These are phyloP conservation scores for Drosophila imparisetae DNA, from an alignment of 2,888 invertebrate species.

Conservation along the genomic window DNA sequence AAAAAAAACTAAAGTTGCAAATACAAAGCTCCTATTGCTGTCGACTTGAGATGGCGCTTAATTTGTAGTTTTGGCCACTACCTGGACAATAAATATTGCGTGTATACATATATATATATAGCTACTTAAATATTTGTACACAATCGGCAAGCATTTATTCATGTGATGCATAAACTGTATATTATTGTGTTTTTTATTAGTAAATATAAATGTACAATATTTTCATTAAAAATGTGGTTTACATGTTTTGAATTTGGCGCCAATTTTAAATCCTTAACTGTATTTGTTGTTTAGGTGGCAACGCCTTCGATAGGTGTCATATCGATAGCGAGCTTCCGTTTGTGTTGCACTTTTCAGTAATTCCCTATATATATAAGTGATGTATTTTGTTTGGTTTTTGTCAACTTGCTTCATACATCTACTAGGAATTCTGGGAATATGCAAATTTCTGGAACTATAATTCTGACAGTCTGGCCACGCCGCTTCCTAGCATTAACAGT, in stretches of 20 bases:
- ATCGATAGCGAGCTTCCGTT: conserved; percentile 9
- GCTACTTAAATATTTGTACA: conserved; percentile 30
- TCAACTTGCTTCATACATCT: not conserved
- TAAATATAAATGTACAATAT: conserved; percentile 57
- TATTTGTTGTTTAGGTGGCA: conserved; percentile 26
- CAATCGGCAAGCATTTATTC: conserved; percentile 46
- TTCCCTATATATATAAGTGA: not conserved
- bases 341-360: not conserved
- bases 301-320: conserved; percentile 1
- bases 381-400: not conserved
- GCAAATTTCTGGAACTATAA: not conserved
- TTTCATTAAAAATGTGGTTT: not conserved
- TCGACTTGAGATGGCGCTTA: conserved; percentile 25
- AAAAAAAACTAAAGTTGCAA: conserved; percentile 44
- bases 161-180: conserved; percentile 50
- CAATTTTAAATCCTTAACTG: no score
- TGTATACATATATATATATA: conserved; percentile 20
- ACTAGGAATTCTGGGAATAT: not conserved
- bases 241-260: conserved; percentile 3
- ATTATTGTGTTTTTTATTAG: conserved; percentile 63
- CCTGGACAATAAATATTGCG: conserved; percentile 66
- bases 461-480: not conserved
- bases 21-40: conserved; percentile 32
- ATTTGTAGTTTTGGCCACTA: conserved; percentile 39
- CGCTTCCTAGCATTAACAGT: not conserved